Base-by-base conservation (phyloP, 2,113 vertebrate genomes). In the Eleginops maclovinus region DNA sequence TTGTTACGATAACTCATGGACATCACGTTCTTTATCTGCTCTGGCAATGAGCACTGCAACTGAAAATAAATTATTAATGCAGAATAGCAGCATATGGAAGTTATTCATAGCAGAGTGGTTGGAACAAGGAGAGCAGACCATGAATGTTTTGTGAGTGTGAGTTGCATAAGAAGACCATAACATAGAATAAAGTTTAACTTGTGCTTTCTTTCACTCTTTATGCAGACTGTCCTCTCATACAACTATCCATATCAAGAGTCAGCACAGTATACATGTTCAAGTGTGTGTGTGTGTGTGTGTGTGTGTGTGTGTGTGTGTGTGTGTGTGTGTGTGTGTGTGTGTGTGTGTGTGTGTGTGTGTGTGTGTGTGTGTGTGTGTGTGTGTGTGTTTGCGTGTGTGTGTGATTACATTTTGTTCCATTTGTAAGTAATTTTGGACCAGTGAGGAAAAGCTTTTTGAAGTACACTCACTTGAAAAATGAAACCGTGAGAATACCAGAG, bases 51-150 rank as follows among this genome's bases (percentile, higher is more conserved):
- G 46, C 22, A 8, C 47, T 21, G 41, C 46, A 24, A 19, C 11
- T 36, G 31, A 82, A 73, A 58, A 12, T 59, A 67, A 84, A 77
- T 74, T 58, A 67, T 66, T 64, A 66, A 74, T 60, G 56, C 13
- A 21, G 60, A 81, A 61, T n/a, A 61, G 62, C 16, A 16, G 64
- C 54, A 61, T 53, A 67, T 71, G 51, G 3, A 53, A 43, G 16
- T 36, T 78, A 69, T 60, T 73, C n/a, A 60, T 4, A 55, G 54
- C 44, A 31, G 51, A 72, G 9, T 0, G 50, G 44, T 50, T 63
- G 54, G 36, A 53, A 55, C 40, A 16, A 72, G 66, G 40, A 21
- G 19, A 31, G 13, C 49, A 17, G 21, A 70, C 60, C 72, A 36
- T 51, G 24, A 19, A 9, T 77, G 62, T 62, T 43, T 54, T 54